Percentiles rank a stretch among this genome's conserved stretches.
These are phyloP conservation scores for Sorex fumeus DNA, from an alignment of 2,113 vertebrate genomes.

Conservation along the genomic window DNA sequence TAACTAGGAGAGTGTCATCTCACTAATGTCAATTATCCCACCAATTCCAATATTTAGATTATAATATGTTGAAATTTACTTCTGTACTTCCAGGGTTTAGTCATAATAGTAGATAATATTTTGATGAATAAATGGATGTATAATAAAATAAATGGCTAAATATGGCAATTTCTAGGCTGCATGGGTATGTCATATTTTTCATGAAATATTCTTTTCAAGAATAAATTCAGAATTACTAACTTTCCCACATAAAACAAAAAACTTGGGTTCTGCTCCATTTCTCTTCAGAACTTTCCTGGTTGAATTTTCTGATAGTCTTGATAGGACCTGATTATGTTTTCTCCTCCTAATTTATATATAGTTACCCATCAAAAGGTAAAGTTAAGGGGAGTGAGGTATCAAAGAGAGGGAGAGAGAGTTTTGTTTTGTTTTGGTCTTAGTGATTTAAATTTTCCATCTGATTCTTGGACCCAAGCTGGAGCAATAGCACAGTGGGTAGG, in stretches of 20 bases:
- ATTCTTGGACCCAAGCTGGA: no score
- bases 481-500: no score
- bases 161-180: neutral
- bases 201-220: slow-evolving; percentile 14
- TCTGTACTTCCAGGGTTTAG: neutral
- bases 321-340: neutral
- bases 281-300: neutral
- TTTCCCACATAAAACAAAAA: neutral
- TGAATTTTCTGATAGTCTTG: neutral
- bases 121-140: neutral
- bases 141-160: no score
- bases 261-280: neutral
- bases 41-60: no score
- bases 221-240: slow-evolving; percentile 3
- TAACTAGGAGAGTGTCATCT: neutral
- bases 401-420: no score
- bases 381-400: no score
- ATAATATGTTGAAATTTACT: neutral
- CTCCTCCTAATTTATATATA: neutral
- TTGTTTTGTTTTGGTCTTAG: no score
- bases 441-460: no score
- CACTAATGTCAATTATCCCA: no score
- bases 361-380: no score
- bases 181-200: neutral
- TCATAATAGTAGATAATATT: neutral